Conservation (phyloP, 2,888 invertebrate genomes). For the Ectemnius continuus region DNA sequence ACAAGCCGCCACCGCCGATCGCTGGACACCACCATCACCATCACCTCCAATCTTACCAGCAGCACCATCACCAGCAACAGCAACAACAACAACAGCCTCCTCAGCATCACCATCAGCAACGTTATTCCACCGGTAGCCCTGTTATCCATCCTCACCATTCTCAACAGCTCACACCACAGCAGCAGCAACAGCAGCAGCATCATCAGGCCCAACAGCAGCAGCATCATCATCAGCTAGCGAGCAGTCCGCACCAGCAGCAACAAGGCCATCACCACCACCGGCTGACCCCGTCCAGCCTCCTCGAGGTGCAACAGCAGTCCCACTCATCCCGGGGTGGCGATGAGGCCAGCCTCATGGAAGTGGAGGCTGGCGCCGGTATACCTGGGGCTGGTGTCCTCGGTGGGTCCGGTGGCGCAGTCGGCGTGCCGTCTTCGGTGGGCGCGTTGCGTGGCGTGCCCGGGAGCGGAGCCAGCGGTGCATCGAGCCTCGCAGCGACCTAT, state of each 20-base stretch:
- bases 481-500: constrained; percentile 72
- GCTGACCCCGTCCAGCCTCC: constrained; percentile 57
- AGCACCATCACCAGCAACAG: constrained; percentile 62
- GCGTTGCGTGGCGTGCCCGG: constrained; percentile 27
- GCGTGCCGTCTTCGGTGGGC: constrained; percentile 49
- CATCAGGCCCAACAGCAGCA: constrained; percentile 48
- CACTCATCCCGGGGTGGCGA: constrained; percentile 67
- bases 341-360: constrained; percentile 71
- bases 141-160: constrained; percentile 27
- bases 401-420: constrained; percentile 50
- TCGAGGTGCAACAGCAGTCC: constrained; percentile 64
- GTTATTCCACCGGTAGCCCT: constrained; percentile 47
- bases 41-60: constrained; percentile 60
- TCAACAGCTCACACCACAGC: constrained; percentile 51
- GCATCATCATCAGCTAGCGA: constrained; percentile 59
- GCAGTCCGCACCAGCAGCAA: constrained; percentile 54
- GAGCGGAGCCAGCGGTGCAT: constrained; percentile 52
- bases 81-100: constrained; percentile 58
- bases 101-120: constrained; percentile 54
- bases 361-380: constrained; percentile 72
- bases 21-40: constrained; percentile 65
- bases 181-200: constrained; percentile 47
- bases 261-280: constrained; percentile 57
- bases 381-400: constrained; percentile 66
- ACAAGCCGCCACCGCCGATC: constrained; percentile 71